Percentiles rank a stretch among this genome's conserved stretches.
Conservation (phyloP, 2,888 invertebrate genomes). For the Drosophila anceps region DNA sequence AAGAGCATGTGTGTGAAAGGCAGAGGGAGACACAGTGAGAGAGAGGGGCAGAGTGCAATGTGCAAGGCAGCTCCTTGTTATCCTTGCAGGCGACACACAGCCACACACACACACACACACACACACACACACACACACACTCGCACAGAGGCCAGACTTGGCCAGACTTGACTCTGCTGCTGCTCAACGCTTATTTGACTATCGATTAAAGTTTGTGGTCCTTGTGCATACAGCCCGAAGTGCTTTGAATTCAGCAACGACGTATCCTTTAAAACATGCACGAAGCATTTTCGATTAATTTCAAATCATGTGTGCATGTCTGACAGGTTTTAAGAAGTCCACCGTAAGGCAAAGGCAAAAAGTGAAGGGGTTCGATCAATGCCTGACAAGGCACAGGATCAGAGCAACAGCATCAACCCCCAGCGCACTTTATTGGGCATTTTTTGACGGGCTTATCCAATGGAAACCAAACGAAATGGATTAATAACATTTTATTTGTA, state of each 20-base stretch:
- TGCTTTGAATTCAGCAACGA: conserved; percentile 19
- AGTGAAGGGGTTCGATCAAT: conserved; percentile 6
- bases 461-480: conserved; percentile 58
- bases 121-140: conserved; percentile 9
- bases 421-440: conserved; percentile 35
- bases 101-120: conserved; percentile 26
- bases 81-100: conserved; percentile 30
- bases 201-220: conserved; percentile 79
- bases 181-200: conserved; percentile 68
- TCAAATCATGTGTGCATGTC: conserved; percentile 71
- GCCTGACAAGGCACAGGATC: conserved; percentile 8
- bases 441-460: conserved; percentile 66
- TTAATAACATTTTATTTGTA: conserved; percentile 9
- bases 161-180: conserved; percentile 15
- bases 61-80: conserved; percentile 35
- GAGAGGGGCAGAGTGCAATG: conserved; percentile 13
- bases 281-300: conserved; percentile 76
- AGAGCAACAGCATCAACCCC: neutral
- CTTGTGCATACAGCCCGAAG: conserved; percentile 75
- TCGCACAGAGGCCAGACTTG: conserved; percentile 27
- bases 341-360: neutral
- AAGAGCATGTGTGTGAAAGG: conserved; percentile 13
- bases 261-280: conserved; percentile 38
- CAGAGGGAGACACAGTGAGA: neutral
- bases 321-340: conserved; percentile 32